Evolutionary conservation across 2,113 vertebrate genomes (phyloP), one percentile per base, ranked within the genome.

Genomic region (Excalfactoria chinensis): DNA sequence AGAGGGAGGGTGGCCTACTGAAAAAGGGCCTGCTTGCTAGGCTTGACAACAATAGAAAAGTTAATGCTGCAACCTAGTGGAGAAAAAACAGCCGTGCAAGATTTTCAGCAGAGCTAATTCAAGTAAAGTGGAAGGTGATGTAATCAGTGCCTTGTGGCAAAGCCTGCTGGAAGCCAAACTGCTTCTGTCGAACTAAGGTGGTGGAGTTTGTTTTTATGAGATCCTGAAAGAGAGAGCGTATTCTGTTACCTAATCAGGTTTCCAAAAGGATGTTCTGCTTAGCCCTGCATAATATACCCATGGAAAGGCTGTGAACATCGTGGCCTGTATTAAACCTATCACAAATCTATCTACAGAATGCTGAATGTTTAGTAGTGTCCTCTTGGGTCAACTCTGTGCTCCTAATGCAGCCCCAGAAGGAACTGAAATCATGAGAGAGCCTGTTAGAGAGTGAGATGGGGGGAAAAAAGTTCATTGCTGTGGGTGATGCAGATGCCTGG

Each of bases 21-120:
- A 43, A 55, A 34, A 86, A 35, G 7, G 37, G 16, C 28, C 6
- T 5, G 0, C 18, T 46, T 63, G 19, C 40, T 51, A 30, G 26
- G 12, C 69, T 77, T 59, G 48, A 20, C 32, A 20, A 35, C 6
- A 35, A 28, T 2, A 20, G 77, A 18, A 32, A 83, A 88, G 94
- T 93, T 85, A 71, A 95, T 95, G 91, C 94, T 96, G 94, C 95
- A 32, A 46, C 90, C 95, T 95, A 95, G 94, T 93, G 95, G 95
- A 77, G 72, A 23, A 49, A 80, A 77, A 10, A 1, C 46, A 49
- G 32, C 17, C 1, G 3, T 73, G 85, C 95, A 55, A 53, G 59
- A 35, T 43, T 5, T 5, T 7, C 0, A 1, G 69, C n/a, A 28
- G 41, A 66, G 56, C n/a, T 14, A 1, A 3, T 40, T 21, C 17